phyloP scores from a whole-genome alignment of 92 coral and sea anemone species.

The Palythoa caribaeorum region DNA sequence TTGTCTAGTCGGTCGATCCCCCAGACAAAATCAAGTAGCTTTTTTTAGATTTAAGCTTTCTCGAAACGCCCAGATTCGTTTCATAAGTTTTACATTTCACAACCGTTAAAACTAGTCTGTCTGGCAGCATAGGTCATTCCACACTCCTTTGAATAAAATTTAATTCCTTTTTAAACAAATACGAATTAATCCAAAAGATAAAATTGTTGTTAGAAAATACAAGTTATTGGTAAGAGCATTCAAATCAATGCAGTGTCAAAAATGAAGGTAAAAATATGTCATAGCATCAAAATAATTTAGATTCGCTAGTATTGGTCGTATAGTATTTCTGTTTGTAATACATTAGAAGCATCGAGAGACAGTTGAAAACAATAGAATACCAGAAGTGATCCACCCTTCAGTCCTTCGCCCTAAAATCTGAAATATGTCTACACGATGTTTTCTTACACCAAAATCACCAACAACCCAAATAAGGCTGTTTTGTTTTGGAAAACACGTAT shows the following conservation, averaged over 20 bases:
- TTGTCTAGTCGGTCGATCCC: neutral
- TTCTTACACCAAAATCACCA: neutral
- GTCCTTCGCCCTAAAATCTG: neutral
- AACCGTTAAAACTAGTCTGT: neutral
- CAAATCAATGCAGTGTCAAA: no score
- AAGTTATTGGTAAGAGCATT: no score
- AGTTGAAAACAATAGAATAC: neutral
- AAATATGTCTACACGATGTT: neutral
- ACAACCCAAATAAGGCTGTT: neutral
- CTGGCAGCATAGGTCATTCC: neutral
- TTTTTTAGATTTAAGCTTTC: neutral
- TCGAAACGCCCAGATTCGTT: slow-evolving; percentile 3
- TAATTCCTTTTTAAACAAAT: neutral
- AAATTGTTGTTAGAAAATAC: no score
- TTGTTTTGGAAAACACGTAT: no score
- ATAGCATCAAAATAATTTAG: neutral
- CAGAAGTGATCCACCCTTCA: neutral
- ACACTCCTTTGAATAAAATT: neutral
- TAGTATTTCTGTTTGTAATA: neutral
- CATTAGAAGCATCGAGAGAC: slow-evolving; percentile 10
- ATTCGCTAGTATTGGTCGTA: neutral
- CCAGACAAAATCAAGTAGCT: neutral
- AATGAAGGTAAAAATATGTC: neutral
- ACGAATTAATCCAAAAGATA: no score
- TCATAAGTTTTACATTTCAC: neutral